Conservation (phyloP, 2,797 vertebrate species). For the Notolepis coatsorum region DNA sequence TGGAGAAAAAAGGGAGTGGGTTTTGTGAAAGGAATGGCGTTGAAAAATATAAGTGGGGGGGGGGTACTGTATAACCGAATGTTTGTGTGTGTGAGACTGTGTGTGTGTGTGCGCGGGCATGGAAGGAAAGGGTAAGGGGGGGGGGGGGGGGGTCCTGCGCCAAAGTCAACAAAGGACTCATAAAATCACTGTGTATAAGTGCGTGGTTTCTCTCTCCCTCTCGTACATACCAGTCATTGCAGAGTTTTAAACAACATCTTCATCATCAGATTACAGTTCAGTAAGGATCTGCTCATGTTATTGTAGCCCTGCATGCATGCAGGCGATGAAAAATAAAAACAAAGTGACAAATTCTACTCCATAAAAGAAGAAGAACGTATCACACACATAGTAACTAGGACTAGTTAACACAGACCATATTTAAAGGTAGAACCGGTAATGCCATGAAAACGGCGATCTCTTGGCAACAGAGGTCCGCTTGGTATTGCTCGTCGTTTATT, state of each 20-base stretch:
- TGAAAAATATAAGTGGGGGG: conserved; percentile 17
- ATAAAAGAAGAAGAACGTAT: too few relatives aligned
- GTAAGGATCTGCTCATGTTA: neutral
- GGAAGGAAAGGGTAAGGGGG: conserved; percentile 28
- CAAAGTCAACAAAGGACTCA: conserved; percentile 52
- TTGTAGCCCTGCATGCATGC: neutral
- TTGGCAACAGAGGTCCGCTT: too few relatives aligned
- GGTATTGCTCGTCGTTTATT: too few relatives aligned
- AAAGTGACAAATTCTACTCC: neutral
- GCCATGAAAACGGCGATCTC: too few relatives aligned
- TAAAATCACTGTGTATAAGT: conserved; percentile 16
- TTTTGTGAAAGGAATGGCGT: conserved; percentile 38
- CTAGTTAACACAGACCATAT: too few relatives aligned
- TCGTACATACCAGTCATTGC: conserved; percentile 23
- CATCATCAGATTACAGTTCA: neutral
- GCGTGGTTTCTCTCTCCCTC: neutral
- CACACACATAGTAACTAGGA: too few relatives aligned
- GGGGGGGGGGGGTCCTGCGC: neutral
- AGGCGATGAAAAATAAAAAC: neutral
- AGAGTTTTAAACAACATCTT: neutral
- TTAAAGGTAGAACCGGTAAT: too few relatives aligned
- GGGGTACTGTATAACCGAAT: conserved; percentile 4
- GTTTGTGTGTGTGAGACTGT: conserved; percentile 9
- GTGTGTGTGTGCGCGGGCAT: conserved; percentile 1
- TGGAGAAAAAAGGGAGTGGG: conserved; percentile 14